Evolutionary conservation across 2,797 vertebrate genomes (phyloP).

Genomic region (Enteromius anoplus): DNA sequence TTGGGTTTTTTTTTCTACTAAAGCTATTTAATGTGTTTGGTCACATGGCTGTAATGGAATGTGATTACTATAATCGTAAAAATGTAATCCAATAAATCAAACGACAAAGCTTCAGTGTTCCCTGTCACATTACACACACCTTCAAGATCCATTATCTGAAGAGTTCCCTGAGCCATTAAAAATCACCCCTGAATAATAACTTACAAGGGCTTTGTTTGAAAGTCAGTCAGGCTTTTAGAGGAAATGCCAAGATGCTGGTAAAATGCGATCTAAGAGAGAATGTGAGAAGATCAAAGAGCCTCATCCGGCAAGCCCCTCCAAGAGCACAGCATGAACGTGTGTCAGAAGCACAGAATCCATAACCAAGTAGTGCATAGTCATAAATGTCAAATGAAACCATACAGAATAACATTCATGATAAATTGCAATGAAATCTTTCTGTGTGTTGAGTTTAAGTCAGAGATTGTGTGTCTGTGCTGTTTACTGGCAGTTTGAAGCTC

Average conservation of each 20-base stretch:
- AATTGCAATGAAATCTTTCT: not conserved
- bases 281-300: conserved; percentile 26
- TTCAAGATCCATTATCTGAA: not conserved
- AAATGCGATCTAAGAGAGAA: conserved; percentile 4
- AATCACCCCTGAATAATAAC: not conserved
- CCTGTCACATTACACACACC: not conserved
- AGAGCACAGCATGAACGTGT: conserved; percentile 19
- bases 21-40: not conserved
- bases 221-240: conserved; percentile 15
- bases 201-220: not conserved
- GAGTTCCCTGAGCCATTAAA: not conserved
- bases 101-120: not conserved
- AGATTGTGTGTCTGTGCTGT: not conserved
- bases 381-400: not conserved
- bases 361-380: not conserved
- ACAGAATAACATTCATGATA: not conserved
- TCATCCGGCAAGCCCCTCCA: conserved; percentile 23
- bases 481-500: not conserved
- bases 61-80: not conserved
- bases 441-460: not conserved
- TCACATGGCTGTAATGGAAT: not conserved
- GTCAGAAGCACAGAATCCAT: conserved; percentile 13
- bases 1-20: not conserved
- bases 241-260: conserved; percentile 16
- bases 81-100: not conserved